These are phyloP conservation scores for Caenorhabditis doughertyi DNA, from an alignment of 2,888 invertebrate genomes.

Conservation along the genomic window DNA sequence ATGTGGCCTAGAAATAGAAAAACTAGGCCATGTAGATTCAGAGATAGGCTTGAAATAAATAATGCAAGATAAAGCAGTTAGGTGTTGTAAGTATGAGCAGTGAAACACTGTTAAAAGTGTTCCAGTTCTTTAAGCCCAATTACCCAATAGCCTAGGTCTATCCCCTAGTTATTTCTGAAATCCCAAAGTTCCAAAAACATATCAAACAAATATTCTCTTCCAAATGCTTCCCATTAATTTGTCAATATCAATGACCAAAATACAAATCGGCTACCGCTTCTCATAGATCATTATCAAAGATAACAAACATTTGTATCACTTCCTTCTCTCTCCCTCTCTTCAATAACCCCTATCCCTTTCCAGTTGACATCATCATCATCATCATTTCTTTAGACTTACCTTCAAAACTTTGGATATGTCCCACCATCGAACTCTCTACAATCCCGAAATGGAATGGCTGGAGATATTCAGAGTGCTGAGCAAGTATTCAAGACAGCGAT, in stretches of 20 bases:
- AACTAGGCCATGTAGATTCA: neutral
- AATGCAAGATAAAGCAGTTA: no score
- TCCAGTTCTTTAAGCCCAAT: no score
- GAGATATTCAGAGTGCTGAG: slow-evolving; percentile 70
- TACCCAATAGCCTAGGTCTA: no score
- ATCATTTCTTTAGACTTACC: slow-evolving; percentile 72
- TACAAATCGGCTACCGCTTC: neutral
- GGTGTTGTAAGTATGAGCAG: no score
- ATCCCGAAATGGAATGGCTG: slow-evolving; percentile 71
- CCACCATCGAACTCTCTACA: slow-evolving; percentile 69
- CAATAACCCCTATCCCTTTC: neutral
- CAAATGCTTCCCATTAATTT: neutral
- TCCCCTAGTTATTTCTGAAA: neutral
- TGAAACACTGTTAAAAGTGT: no score
- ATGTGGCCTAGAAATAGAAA: neutral
- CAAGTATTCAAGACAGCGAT: slow-evolving; percentile 73
- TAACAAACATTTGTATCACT: neutral
- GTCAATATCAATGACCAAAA: slow-evolving; percentile 6
- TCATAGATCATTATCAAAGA: slow-evolving; percentile 16
- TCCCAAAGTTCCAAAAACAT: no score
- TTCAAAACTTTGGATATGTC: slow-evolving; percentile 81
- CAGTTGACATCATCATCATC: slow-evolving; percentile 20
- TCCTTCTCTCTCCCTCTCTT: neutral
- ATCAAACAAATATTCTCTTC: neutral
- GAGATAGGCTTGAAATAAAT: no score